Evolutionary conservation across 1,140 invertebrate genomes (phyloP).

Genomic region (Tachypleus tridentatus): DNA sequence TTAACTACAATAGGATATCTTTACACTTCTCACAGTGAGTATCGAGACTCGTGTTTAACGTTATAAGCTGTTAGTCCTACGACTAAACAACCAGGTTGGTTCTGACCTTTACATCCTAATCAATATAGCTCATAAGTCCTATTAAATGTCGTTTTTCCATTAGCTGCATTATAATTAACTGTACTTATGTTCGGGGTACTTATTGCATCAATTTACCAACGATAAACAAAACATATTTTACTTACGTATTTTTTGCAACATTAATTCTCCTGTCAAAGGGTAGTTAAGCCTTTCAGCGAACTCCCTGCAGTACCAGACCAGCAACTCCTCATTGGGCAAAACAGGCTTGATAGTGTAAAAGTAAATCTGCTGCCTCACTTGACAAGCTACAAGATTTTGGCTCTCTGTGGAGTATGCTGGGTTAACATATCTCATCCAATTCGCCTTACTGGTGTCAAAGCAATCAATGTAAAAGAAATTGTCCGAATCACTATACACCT

Average conservation of each 20-base stretch:
- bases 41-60: no score
- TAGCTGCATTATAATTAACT: no score
- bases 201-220: no score
- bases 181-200: no score
- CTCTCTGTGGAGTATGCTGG: slow-evolving; percentile 78
- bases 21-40: no score
- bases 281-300: slow-evolving; percentile 92
- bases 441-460: slow-evolving; percentile 82
- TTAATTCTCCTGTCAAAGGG: slow-evolving; percentile 77
- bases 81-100: no score
- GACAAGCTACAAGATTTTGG: slow-evolving; percentile 96
- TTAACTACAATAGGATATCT: no score
- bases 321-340: slow-evolving; percentile 87
- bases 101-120: no score
- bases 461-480: slow-evolving; percentile 88
- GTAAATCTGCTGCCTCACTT: slow-evolving; percentile 82
- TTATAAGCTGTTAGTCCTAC: no score
- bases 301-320: slow-evolving; percentile 96
- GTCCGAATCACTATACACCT: slow-evolving; percentile 89
- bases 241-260: slow-evolving; percentile 76
- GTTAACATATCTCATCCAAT: slow-evolving; percentile 98
- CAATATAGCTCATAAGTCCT: no score
- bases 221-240: neutral
- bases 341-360: slow-evolving; percentile 96
- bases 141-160: no score